Base-by-base conservation (phyloP, 2,113 vertebrate genomes). In the Amblyornis subalaris region DNA sequence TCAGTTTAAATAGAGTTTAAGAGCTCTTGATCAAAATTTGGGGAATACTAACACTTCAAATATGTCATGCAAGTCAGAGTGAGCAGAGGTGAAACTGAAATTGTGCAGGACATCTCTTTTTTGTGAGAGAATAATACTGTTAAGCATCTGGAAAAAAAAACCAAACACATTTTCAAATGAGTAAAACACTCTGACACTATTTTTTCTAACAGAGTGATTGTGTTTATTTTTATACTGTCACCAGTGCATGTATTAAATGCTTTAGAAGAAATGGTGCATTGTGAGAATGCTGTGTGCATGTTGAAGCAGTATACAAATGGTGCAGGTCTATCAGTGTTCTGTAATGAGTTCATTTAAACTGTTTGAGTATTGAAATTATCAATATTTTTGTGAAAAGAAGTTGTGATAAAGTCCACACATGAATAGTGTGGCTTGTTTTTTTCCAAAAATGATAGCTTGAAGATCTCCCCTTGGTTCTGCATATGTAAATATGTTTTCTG, bases 211-310 rank as follows among this genome's bases (percentile, higher is more conserved):
- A 92, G 65, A 79, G 25, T 96, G 58, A 87, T 80, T 79, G 66
- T 66, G 65, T 89, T 92, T 96, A 94, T 96, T 94, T 89, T 87
- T 97, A 79, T 85, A 94, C 76, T 92, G 54, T 94, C 89, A 85
- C 16, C 13, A 70, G 25, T 91, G 42, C 64, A 93, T 90, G 66
- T 55, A 26, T 76, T 77, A 26, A 1, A 35, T 42, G 7, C 69
- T 91, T 61, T 72, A 76, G 58, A 93, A 58, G 47, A 89, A 85
- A 71, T 20, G 33, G 21, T 91, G 26, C n/a, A 64, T 95, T 94
- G 53, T 91, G 62, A 86, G 60, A 94, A 48, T 47, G 31, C 35
- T 86, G 1, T 81, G 29, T 93, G 85, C 94, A 91, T 95, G 88
- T 48, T 74, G 57, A 80, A 93, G 22, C 24, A 79, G 15, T 74